phyloP scores from a whole-genome alignment of 2,797 vertebrate genomes.

The Glyptemys insculpta region DNA sequence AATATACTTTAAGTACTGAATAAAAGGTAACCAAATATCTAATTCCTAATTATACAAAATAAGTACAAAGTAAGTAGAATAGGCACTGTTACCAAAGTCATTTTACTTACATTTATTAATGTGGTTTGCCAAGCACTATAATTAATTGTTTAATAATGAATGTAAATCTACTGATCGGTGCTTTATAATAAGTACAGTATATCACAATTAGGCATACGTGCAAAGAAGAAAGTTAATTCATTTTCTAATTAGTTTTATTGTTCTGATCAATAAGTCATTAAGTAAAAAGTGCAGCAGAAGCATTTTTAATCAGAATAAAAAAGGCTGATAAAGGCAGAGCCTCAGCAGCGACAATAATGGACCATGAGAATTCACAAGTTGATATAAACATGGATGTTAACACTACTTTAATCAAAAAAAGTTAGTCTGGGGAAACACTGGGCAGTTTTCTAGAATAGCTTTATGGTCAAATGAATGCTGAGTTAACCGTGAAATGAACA shows the following conservation, averaged over 20 bases:
- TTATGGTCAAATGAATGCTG: neutral
- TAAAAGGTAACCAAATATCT: neutral
- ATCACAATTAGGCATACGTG: conserved; percentile 42
- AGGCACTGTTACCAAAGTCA: conserved; percentile 7
- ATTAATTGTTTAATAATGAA: conserved; percentile 65
- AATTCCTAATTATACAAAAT: neutral
- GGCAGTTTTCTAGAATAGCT: neutral
- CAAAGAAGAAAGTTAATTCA: conserved; percentile 32
- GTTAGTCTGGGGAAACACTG: neutral
- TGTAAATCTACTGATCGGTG: conserved; percentile 47
- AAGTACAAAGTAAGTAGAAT: neutral
- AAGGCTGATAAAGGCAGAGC: neutral
- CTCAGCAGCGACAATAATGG: neutral
- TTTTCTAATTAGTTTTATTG: conserved; percentile 51
- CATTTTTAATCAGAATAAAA: conserved; percentile 18
- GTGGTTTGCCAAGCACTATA: conserved; percentile 30
- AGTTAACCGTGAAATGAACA: neutral
- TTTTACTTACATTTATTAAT: conserved; percentile 56
- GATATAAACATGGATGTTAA: neutral
- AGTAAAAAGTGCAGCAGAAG: neutral
- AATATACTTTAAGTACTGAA: neutral
- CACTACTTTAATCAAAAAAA: rapidly evolving
- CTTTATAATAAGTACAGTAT: conserved; percentile 42
- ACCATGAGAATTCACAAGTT: neutral
- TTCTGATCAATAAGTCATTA: conserved; percentile 53